phyloP scores from a whole-genome alignment of 2,797 vertebrate species.

The Crocodylus rhombifer region DNA sequence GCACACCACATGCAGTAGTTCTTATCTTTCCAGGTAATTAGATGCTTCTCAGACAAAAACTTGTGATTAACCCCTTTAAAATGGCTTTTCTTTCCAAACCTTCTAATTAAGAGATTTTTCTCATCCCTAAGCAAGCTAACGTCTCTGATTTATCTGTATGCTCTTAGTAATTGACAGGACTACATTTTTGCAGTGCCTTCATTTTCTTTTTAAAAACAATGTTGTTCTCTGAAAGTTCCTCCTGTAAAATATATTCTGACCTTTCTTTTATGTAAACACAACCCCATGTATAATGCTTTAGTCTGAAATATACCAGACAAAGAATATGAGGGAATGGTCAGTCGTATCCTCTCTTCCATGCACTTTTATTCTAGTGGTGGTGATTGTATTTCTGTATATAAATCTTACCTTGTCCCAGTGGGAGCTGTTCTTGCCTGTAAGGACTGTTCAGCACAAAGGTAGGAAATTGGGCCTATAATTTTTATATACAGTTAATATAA shows the following conservation, averaged over 20 bases:
- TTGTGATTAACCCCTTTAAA: neutral
- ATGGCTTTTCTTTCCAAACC: neutral
- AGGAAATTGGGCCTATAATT: neutral
- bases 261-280: neutral
- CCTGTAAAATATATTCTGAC: neutral
- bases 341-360: neutral
- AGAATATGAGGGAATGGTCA: neutral
- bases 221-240: neutral
- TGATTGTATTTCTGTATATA: neutral
- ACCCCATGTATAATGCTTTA: neutral
- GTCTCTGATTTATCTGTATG: neutral
- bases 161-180: neutral
- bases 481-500: neutral
- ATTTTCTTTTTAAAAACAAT: neutral
- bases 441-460: neutral
- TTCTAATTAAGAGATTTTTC: neutral
- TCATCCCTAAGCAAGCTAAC: neutral
- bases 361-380: neutral
- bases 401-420: neutral
- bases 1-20: neutral
- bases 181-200: neutral
- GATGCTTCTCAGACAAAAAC: constrained; percentile 1
- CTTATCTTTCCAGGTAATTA: neutral
- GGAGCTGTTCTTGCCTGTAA: neutral
- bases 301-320: neutral